Percentiles rank a stretch among this genome's conserved stretches.
Conservation (phyloP, 2,888 invertebrate species). For the Limnephilus marmoratus region DNA sequence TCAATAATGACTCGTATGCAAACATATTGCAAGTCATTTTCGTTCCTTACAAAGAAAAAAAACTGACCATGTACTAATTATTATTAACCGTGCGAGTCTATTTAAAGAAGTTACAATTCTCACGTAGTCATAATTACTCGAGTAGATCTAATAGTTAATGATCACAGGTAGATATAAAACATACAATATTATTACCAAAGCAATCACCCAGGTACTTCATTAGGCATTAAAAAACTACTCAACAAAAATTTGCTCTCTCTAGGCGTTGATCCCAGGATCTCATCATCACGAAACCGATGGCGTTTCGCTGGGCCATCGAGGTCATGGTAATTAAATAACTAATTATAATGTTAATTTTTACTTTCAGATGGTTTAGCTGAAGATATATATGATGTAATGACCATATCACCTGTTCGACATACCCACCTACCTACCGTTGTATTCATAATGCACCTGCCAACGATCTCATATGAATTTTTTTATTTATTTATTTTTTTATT, state of each 20-base stretch:
- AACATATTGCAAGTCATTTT: not conserved
- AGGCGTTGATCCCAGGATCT: not conserved
- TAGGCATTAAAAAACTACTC: not conserved
- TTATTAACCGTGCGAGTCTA: not conserved
- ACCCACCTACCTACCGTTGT: not conserved
- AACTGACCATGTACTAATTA: not conserved
- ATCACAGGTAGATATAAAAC: not conserved
- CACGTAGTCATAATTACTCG: not conserved
- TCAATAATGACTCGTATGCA: not conserved
- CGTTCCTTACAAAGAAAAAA: not conserved
- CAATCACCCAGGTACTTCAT: not conserved
- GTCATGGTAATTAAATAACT: not conserved
- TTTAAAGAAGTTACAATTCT: not conserved
- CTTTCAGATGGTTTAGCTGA: not conserved
- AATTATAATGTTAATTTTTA: conserved; percentile 10
- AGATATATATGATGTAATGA: not conserved
- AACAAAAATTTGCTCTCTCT: not conserved
- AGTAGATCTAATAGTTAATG: not conserved
- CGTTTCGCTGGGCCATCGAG: not conserved
- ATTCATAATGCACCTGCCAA: not conserved
- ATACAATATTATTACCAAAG: not conserved
- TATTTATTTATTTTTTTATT: too few species aligned
- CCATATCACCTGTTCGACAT: not conserved
- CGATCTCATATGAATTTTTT: too few species aligned
- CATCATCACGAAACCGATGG: not conserved